These are phyloP conservation scores for Arrhopalites spinosus DNA, from an alignment of 2,888 invertebrate species.

Conservation along the genomic window DNA sequence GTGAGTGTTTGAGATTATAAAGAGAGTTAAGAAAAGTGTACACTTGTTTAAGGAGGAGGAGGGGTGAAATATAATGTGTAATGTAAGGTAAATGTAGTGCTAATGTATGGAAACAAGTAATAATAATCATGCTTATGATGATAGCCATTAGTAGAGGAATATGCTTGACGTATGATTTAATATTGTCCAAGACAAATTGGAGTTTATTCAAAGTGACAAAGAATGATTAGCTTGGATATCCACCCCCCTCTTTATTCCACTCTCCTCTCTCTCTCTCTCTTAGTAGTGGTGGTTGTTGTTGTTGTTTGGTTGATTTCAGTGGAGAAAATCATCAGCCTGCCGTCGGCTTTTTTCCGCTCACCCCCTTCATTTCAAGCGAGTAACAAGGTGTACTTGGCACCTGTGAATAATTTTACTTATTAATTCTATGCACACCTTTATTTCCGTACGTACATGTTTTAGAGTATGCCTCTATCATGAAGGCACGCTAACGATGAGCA, in stretches of 20 bases:
- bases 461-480: neutral
- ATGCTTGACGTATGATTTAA: constrained; percentile 54
- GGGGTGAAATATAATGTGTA: neutral
- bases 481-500: neutral
- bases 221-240: constrained; percentile 55
- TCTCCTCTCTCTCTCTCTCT: constrained; percentile 38
- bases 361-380: constrained; percentile 7
- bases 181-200: constrained; percentile 56
- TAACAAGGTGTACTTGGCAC: constrained; percentile 56
- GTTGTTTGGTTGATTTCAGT: constrained; percentile 7
- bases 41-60: neutral
- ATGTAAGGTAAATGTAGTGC: constrained; percentile 5
- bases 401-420: constrained; percentile 56
- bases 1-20: neutral
- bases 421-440: constrained; percentile 54
- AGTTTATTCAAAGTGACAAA: constrained; percentile 56
- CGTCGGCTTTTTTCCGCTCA: constrained; percentile 24
- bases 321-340: constrained; percentile 26
- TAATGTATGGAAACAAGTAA: neutral
- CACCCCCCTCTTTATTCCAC: constrained; percentile 42
- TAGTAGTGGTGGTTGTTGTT: constrained; percentile 2
- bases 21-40: neutral
- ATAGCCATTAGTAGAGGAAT: constrained; percentile 22
- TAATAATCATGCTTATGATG: constrained; percentile 43
- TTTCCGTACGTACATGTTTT: constrained; percentile 19